Conservation (phyloP, 2,113 vertebrate species). For the Catharus bicknelli region DNA sequence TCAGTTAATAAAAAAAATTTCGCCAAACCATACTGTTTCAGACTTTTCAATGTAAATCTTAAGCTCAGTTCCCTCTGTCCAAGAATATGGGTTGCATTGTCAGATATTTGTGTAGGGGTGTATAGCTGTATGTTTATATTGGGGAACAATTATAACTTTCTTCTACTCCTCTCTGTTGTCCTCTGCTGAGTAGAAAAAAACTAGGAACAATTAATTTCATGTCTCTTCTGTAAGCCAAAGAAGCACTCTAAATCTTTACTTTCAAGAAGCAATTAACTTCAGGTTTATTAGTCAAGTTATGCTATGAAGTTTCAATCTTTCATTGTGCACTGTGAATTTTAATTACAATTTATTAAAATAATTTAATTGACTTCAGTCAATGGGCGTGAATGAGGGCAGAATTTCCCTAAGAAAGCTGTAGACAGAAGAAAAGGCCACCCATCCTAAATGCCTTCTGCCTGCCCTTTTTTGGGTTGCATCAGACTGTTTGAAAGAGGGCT, state of each 20-base stretch:
- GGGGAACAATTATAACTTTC: background rate
- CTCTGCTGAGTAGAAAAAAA: conserved; percentile 31
- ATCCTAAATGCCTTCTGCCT: conserved; percentile 64
- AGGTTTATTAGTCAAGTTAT: conserved; percentile 68
- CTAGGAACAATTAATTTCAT: conserved; percentile 51
- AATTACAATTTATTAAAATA: conserved; percentile 70
- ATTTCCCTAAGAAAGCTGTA: conserved; percentile 63
- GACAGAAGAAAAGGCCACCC: conserved; percentile 57
- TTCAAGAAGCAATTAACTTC: conserved; percentile 67
- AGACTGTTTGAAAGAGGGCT: conserved; percentile 52
- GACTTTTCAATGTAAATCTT: background rate
- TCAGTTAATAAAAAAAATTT: background rate
- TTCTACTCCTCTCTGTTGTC: background rate
- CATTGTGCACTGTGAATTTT: conserved; percentile 56
- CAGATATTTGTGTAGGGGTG: background rate
- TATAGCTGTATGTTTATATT: background rate
- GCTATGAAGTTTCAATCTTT: conserved; percentile 60
- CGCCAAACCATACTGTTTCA: too few relatives aligned
- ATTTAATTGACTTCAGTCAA: conserved; percentile 68
- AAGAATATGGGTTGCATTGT: background rate
- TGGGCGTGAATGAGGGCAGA: conserved; percentile 62
- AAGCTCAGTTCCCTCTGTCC: background rate
- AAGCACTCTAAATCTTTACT: conserved; percentile 57
- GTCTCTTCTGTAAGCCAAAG: conserved; percentile 49
- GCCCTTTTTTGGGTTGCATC: conserved; percentile 62